phyloP scores from a whole-genome alignment of 2,113 vertebrate genomes.

The Redunca redunca region DNA sequence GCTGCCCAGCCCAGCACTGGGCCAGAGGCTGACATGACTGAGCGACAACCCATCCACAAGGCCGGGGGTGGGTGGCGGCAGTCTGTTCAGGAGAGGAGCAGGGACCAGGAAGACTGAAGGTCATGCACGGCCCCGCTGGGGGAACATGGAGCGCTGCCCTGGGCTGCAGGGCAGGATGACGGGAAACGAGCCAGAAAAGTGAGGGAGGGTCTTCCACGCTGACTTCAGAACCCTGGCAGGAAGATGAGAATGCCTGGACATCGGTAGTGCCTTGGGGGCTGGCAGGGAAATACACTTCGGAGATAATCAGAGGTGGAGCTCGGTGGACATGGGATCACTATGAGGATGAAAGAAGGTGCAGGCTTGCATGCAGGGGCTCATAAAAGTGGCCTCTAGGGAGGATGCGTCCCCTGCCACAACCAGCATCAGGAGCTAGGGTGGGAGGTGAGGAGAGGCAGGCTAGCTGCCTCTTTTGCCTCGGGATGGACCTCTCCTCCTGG shows the following conservation, averaged over 20 bases:
- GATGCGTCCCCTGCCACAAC: neutral
- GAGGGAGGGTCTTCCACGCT: fast-evolving
- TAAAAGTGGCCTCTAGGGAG: neutral
- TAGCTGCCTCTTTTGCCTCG: neutral
- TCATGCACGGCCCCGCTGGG: neutral
- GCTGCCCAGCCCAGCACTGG: neutral
- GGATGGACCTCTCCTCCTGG: fast-evolving
- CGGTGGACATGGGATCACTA: neutral
- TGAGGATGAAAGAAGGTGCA: neutral
- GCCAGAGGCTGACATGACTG: neutral
- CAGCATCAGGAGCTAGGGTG: neutral
- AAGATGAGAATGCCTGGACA: neutral
- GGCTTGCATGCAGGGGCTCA: neutral
- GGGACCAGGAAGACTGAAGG: neutral
- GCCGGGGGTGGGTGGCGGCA: neutral
- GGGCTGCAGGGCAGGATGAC: neutral
- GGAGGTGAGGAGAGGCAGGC: neutral
- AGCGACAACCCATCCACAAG: neutral
- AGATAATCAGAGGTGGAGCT: neutral
- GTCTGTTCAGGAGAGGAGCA: neutral
- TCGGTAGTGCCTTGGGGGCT: fast-evolving
- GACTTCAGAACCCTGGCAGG: neutral
- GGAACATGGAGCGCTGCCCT: fast-evolving
- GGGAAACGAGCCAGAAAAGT: neutral
- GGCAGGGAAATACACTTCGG: no score